phyloP scores from a whole-genome alignment of 37 sponge, comb jelly and placozoan genomes.

The Theonella swinhoei region DNA sequence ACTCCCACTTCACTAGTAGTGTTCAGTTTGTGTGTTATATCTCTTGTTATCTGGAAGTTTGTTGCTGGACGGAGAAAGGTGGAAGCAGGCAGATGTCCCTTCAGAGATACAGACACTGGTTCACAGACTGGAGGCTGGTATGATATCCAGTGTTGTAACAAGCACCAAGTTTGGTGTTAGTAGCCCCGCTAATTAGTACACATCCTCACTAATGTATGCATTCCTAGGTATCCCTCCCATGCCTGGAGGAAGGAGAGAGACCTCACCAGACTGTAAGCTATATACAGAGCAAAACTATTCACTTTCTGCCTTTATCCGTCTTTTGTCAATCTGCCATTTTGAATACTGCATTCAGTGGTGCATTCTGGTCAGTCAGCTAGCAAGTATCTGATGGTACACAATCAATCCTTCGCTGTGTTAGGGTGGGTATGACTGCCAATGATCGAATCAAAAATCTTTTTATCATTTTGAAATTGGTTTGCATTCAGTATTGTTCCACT shows the following conservation, averaged over 20 bases:
- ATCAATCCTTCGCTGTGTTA: slow-evolving; percentile 77
- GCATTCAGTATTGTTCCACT: slow-evolving; percentile 71
- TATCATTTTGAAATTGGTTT: neutral
- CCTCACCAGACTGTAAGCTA: too few species aligned
- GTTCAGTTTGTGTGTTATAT: neutral
- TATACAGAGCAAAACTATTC: too few species aligned
- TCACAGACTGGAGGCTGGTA: slow-evolving; percentile 48
- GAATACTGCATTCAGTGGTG: neutral
- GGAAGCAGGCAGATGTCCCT: slow-evolving; percentile 87
- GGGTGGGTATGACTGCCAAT: slow-evolving; percentile 45
- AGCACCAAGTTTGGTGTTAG: too few species aligned
- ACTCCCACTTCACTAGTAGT: neutral
- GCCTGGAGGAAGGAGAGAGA: neutral
- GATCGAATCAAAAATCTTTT: neutral
- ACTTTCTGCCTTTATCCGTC: too few species aligned
- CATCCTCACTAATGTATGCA: neutral
- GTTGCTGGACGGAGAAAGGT: slow-evolving; percentile 84
- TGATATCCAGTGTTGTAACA: too few species aligned
- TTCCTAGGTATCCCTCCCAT: neutral
- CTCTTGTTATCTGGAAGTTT: slow-evolving; percentile 25
- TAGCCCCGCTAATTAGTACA: neutral
- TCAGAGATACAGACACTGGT: slow-evolving; percentile 80
- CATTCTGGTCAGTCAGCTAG: slow-evolving; percentile 20
- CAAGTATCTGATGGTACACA: slow-evolving; percentile 60
- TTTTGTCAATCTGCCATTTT: too few species aligned